Base-by-base conservation (phyloP, 2,797 vertebrate species). In the Vultur gryphus region DNA sequence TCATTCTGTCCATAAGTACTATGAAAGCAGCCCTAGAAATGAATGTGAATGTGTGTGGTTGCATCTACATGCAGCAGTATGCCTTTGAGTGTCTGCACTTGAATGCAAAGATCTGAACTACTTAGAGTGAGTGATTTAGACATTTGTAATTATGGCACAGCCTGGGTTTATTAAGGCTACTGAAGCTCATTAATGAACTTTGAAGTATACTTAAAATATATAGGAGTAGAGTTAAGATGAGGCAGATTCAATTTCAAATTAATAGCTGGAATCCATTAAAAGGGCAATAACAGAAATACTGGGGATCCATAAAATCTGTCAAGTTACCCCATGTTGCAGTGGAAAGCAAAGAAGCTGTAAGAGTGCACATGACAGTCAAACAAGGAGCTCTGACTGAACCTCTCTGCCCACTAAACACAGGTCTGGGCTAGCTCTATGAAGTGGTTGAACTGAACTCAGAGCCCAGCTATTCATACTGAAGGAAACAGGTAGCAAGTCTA, bases 121-220 rank as follows among this genome's bases (percentile, higher is more conserved):
- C 72, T 83, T 61, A 62, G 64, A 71, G 19, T 35, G 62, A 91
- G 41, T 94, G 75, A 85, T 91, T 95, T 92, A 92, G 67, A 66
- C 76, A 33, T 75, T 95, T 75, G 49, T 89, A 95, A 95, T 96
- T 92, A 93, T 41, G 67, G 43, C 75, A 89, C 37, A 79, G 67
- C 41, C 54, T 81, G 66, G 15, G 15, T 87, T 96, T 94, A 89
- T 92, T 94, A 94, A 93, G 41, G 35, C 70, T 87, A 31, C 61
- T 70, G 58, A 95, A 90, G 67, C 75, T 95, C 66, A 89, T 91
- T 96, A 90, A 88, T 81, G 61, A 92, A 92, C 72, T 96, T 83
- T 93, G 91, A 96, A 89, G 76, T 87, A 75, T 44, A 65, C 76
- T 90, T 89, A 71, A 92, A 94, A 87, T 88, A 46, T 70, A 66